Percentiles rank a stretch among this genome's conserved stretches.
These are phyloP conservation scores for Hirtodrosophila duncani DNA, from an alignment of 2,888 invertebrate species.

Conservation along the genomic window DNA sequence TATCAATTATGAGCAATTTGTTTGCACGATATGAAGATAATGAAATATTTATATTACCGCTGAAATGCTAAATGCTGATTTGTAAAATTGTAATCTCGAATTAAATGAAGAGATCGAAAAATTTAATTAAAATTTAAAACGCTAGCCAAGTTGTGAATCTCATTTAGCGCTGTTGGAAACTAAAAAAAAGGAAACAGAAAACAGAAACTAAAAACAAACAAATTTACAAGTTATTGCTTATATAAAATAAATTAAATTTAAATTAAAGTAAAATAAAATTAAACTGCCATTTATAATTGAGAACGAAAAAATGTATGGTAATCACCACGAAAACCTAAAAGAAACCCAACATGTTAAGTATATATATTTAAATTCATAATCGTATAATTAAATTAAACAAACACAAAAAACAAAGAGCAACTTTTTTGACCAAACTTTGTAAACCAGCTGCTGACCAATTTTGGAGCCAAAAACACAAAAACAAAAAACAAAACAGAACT, in stretches of 20 bases:
- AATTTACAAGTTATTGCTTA: conserved; percentile 53
- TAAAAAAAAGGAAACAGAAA: too few relatives aligned
- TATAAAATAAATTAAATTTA: too few relatives aligned
- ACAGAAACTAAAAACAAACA: conserved; percentile 30
- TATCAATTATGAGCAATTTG: conserved; percentile 43
- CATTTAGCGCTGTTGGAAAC: conserved; percentile 39
- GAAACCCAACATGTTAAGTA: conserved; percentile 3
- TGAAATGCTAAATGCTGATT: conserved; percentile 26
- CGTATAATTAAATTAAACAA: conserved; percentile 13
- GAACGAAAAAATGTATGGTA: conserved; percentile 7
- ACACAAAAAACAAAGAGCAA: conserved; percentile 7
- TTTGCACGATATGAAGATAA: conserved; percentile 38
- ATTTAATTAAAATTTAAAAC: conserved; percentile 12
- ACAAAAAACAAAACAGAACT: background rate
- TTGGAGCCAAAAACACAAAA: conserved; percentile 30
- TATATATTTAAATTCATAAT: conserved; percentile 5
- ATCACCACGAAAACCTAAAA: background rate
- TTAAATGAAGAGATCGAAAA: conserved; percentile 10
- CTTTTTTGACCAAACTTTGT: conserved; percentile 29
- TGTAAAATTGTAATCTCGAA: conserved; percentile 17
- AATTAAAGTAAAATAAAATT: too few relatives aligned
- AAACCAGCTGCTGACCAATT: conserved; percentile 38
- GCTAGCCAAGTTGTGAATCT: conserved; percentile 55
- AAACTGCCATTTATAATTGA: conserved; percentile 56
- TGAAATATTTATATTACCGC: conserved; percentile 23